Base-by-base conservation (phyloP, 2,888 invertebrate species). In the Eupelmus urozonus region DNA sequence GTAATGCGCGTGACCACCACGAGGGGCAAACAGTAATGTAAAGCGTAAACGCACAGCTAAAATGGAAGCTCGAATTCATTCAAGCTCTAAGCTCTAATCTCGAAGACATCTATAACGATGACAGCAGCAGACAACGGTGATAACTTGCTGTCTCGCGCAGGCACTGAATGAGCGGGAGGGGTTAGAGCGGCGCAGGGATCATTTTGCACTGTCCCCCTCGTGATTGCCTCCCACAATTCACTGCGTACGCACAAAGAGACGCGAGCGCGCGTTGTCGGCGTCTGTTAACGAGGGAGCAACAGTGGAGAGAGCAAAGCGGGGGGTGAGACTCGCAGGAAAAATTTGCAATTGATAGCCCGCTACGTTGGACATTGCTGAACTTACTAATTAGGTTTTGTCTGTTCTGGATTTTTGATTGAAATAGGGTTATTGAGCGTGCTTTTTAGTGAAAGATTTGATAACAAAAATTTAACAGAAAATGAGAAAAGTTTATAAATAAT, bases 81-180 rank as follows among this genome's bases (percentile, higher is more conserved):
- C 79, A 42, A 60, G 80, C 80, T n/a, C n/a, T 82, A 83, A 82
- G 84, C 84, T 84, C 84, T 86, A 85, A 86, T 85, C 85, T 85
- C 82, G 78, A 79, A 83, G 81, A 84, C 85, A 85, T 85, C 83
- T 85, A 85, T 86, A 86, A 85, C 84, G 85, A 84, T 84, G 84
- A 85, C 85, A 84, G 83, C 81, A 70, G 75, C 81, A 82, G 83
- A 85, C 84, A 84, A 84, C 83, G 81, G 81, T 73, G 76, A 82
- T 83, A 79, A 81, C 80, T 82, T 73, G 74, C 83, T 82, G 82
- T 83, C 81, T 79, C 75, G 76, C 65, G 78, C 83, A 81, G 81
- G 59, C 62, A 76, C 27, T 23, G 60, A 77, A 62, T 59, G 81
- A 80, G 59, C n/a, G 23, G 13, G 13, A 34, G 45, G n/a, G 18